A percentile compares a stretch with the other conserved stretches of the same genome.
These are phyloP conservation scores for Hydrozoanthus tunicans DNA, from an alignment of 64 coral and sea anemone genomes.

Conservation along the genomic window DNA sequence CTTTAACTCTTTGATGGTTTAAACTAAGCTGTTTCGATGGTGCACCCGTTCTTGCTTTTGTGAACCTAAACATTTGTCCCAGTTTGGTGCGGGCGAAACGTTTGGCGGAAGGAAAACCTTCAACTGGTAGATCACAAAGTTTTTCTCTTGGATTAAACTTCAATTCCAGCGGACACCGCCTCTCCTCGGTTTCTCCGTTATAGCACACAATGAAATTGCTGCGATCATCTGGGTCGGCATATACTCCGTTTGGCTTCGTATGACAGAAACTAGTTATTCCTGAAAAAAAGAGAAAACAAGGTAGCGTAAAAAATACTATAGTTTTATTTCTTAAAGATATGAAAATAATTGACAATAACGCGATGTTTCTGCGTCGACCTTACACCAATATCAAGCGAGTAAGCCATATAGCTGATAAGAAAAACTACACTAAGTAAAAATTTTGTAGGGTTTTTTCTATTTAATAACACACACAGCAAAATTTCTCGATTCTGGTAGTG, in stretches of 20 bases:
- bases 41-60: background rate
- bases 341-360: background rate
- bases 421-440: too few species aligned
- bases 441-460: too few species aligned
- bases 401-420: too few species aligned
- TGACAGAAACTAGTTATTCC: slow-evolving; percentile 64
- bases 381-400: too few species aligned
- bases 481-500: too few species aligned
- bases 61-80: background rate
- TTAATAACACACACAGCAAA: too few species aligned
- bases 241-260: slow-evolving; percentile 64
- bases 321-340: background rate
- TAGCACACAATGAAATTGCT: slow-evolving; percentile 72
- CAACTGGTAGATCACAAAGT: slow-evolving; percentile 69
- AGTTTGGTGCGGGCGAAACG: background rate
- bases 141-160: slow-evolving; percentile 78
- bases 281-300: background rate
- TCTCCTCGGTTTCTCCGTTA: slow-evolving; percentile 63
- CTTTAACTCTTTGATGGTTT: background rate
- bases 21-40: background rate
- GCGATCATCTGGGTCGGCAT: slow-evolving; percentile 38
- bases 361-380: too few species aligned
- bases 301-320: background rate
- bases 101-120: slow-evolving; percentile 9
- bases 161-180: slow-evolving; percentile 41